Conservation (phyloP, 2,888 invertebrate genomes). For the Agelastica alni region DNA sequence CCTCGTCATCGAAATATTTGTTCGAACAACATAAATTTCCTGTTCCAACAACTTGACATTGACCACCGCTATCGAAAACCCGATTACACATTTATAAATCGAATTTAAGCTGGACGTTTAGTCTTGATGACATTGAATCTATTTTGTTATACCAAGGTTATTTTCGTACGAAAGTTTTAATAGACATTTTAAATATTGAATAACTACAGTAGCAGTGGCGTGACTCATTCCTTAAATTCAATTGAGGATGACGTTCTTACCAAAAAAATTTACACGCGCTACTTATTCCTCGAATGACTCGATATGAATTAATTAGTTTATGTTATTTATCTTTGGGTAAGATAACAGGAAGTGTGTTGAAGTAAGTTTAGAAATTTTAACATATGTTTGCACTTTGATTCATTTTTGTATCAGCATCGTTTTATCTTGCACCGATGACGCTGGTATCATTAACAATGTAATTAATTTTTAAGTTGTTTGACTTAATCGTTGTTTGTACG, state of each 20-base stretch:
- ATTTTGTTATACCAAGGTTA: constrained; percentile 35
- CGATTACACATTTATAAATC: constrained; percentile 27
- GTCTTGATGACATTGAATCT: constrained; percentile 36
- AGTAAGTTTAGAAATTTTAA: no score
- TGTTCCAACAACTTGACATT: constrained; percentile 27
- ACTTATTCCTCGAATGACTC: neutral
- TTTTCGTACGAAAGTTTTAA: constrained; percentile 31
- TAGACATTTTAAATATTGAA: constrained; percentile 34
- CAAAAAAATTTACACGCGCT: neutral
- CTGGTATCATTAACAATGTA: no score
- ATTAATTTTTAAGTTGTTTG: no score
- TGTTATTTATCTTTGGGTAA: no score
- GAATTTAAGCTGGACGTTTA: constrained; percentile 27
- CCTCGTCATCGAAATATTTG: neutral
- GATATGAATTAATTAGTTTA: neutral
- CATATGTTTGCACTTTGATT: no score
- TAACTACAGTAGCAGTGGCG: constrained; percentile 14
- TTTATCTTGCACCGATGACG: no score
- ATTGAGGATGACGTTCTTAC: neutral
- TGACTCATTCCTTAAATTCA: constrained; percentile 5
- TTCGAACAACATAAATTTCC: constrained; percentile 10
- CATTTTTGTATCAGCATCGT: no score
- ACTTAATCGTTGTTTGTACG: no score
- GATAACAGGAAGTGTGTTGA: no score
- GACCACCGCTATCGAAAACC: constrained; percentile 26